Conservation (phyloP, 2,888 invertebrate genomes). For the Pollenia amentaria region DNA sequence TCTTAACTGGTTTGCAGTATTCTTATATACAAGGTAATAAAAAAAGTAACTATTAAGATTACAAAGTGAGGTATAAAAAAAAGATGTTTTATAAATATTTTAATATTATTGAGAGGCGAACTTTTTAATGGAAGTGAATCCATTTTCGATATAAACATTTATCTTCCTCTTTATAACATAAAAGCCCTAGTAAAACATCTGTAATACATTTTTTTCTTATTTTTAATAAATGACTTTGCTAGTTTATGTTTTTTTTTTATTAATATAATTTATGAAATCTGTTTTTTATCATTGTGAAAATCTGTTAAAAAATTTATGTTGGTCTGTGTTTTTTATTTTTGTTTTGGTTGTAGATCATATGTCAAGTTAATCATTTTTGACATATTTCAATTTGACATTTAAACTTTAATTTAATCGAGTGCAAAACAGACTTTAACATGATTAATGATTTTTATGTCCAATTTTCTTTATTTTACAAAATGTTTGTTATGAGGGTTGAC, state of each 20-base stretch:
- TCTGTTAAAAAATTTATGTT: slow-evolving; percentile 41
- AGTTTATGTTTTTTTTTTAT: neutral
- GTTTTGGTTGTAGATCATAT: slow-evolving; percentile 60
- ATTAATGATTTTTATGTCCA: slow-evolving; percentile 49
- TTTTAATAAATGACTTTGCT: neutral
- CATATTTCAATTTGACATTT: slow-evolving; percentile 76
- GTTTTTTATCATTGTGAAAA: neutral
- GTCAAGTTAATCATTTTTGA: slow-evolving; percentile 82
- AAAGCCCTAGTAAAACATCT: too few species aligned
- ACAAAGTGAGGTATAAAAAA: too few species aligned
- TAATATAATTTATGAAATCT: slow-evolving; percentile 19
- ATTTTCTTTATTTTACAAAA: neutral
- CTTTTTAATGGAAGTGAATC: too few species aligned
- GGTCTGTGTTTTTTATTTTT: neutral
- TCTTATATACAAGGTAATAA: too few species aligned
- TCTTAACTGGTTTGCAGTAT: too few species aligned
- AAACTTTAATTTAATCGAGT: slow-evolving; percentile 51
- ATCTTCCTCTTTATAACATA: too few species aligned
- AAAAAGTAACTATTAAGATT: too few species aligned
- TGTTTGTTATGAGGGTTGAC: slow-evolving; percentile 3
- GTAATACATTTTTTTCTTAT: too few species aligned
- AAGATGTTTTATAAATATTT: too few species aligned
- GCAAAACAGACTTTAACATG: slow-evolving; percentile 29
- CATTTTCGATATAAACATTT: too few species aligned
- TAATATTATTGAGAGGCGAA: too few species aligned